Base-by-base conservation (phyloP, 2,113 vertebrate species). In the Acanthochromis polyacanthus region DNA sequence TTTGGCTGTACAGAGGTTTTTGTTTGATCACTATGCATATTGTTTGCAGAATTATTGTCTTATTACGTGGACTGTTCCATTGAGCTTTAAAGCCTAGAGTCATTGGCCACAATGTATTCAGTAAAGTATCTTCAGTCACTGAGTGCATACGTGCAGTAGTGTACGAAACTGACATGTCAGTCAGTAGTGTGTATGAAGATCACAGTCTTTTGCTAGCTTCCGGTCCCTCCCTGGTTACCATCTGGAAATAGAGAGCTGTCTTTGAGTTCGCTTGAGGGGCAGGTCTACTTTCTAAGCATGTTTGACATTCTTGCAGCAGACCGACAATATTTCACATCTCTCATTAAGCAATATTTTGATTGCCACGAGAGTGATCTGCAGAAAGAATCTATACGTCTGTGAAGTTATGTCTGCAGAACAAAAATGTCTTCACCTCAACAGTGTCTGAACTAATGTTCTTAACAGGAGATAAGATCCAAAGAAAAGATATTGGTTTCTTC, bases 291-390 rank as follows among this genome's bases (percentile, higher is more conserved):
- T 51, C 55, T 46, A 0, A 23, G 46, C 65, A 80, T 75, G 58
- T 77, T 82, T 83, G 32, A 68, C 48, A 82, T 88, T 90, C 58
- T 78, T 74, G 25, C 30, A 38, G 45, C 60, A 12, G 12, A 61
- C 22, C 36, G 57, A 79, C 50, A 53, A 25, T 58, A 58, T 87
- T 57, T 82, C 5, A 68, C 48, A 14, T 55, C 46, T 19, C 8
- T 16, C n/a, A 25, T 60, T 53, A 20, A 53, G 28, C 11, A 60
- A 48, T 53, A 32, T 67, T 10, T 6, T 58, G 4, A 62, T 32
- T 63, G 38, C 10, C 3, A 25, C 23, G 10, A 22, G 32, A 57
- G 23, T 62, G 17, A 22, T 52, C 38, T 36, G 5, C 28, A 43
- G 1, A 59, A 75, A 57, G 0, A 15, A 28, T 51, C 3, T n/a